A percentile compares a stretch with the other conserved stretches of the same genome.
Evolutionary conservation across 2,888 invertebrate genomes (phyloP).

Genomic region (Epinotia brunnichana): DNA sequence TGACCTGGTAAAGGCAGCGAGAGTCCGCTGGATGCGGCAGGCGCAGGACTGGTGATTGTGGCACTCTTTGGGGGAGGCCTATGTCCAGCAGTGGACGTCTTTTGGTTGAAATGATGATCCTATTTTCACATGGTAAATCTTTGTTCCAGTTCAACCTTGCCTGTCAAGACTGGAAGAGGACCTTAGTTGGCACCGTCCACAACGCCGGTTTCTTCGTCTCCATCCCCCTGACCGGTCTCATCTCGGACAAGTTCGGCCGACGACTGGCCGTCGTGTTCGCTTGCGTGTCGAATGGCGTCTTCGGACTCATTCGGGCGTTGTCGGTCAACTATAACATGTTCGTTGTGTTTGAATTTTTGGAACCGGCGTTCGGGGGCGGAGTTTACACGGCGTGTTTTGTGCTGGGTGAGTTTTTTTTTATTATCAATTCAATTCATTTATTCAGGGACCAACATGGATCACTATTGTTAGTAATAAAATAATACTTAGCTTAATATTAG

Average conservation of each 20-base stretch:
- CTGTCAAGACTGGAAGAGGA: conserved; percentile 89
- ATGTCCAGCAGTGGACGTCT: too few species aligned
- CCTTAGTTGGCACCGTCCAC: conserved; percentile 89
- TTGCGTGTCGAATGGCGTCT: conserved; percentile 80
- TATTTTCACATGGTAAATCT: neutral
- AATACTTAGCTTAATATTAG: too few species aligned
- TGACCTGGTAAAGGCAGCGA: too few species aligned
- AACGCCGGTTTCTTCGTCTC: conserved; percentile 89
- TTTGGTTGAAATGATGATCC: too few species aligned
- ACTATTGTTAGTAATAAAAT: too few species aligned
- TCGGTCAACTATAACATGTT: conserved; percentile 84
- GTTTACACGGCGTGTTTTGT: conserved; percentile 85
- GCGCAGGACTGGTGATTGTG: too few species aligned
- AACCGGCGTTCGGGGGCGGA: conserved; percentile 83
- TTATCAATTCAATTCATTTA: too few species aligned
- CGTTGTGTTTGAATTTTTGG: conserved; percentile 83
- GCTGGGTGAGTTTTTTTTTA: conserved; percentile 82
- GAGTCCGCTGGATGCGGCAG: too few species aligned
- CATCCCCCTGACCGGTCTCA: conserved; percentile 87
- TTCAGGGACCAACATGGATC: too few species aligned
- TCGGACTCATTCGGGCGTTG: conserved; percentile 84
- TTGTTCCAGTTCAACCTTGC: conserved; percentile 85
- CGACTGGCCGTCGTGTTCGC: conserved; percentile 84
- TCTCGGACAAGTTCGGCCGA: conserved; percentile 88
- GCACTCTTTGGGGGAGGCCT: too few species aligned